phyloP scores from a whole-genome alignment of 2,797 vertebrate species.

The Spea hammondii region DNA sequence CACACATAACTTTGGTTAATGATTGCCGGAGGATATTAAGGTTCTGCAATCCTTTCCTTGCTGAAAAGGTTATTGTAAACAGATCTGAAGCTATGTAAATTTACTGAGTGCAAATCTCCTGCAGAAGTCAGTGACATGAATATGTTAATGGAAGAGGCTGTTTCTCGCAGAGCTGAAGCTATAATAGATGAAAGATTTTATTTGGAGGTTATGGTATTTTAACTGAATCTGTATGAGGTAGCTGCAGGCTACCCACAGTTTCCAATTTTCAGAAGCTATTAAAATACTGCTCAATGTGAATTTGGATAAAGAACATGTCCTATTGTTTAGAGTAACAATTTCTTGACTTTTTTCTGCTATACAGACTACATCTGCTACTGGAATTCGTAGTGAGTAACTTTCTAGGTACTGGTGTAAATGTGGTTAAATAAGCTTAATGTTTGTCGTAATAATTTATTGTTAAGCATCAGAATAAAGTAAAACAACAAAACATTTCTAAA shows the following conservation, averaged over 20 bases:
- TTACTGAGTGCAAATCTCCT: constrained; percentile 40
- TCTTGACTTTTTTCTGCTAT: constrained; percentile 16
- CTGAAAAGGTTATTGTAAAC: constrained; percentile 43
- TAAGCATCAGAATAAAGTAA: too few relatives aligned
- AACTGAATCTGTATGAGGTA: constrained; percentile 50
- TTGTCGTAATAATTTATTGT: too few relatives aligned
- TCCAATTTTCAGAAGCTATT: constrained; percentile 49
- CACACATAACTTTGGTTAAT: constrained; percentile 31
- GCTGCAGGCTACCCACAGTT: constrained; percentile 46
- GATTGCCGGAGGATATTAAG: constrained; percentile 18
- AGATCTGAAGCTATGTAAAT: constrained; percentile 52
- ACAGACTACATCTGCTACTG: constrained; percentile 28
- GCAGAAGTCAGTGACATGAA: constrained; percentile 50
- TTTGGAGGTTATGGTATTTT: constrained; percentile 52
- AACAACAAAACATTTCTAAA: too few relatives aligned
- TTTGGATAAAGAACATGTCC: constrained; percentile 49
- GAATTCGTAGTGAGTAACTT: background rate
- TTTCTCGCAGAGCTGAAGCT: constrained; percentile 46
- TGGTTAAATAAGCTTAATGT: background rate
- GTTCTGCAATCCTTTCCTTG: constrained; percentile 31
- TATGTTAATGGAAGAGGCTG: constrained; percentile 48
- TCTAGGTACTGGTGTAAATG: background rate
- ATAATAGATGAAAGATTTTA: constrained; percentile 53
- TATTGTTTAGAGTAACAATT: constrained; percentile 40
- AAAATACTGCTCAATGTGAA: constrained; percentile 42